Conservation (phyloP, 2,797 vertebrate genomes). For the Tympanoctomys barrerae region DNA sequence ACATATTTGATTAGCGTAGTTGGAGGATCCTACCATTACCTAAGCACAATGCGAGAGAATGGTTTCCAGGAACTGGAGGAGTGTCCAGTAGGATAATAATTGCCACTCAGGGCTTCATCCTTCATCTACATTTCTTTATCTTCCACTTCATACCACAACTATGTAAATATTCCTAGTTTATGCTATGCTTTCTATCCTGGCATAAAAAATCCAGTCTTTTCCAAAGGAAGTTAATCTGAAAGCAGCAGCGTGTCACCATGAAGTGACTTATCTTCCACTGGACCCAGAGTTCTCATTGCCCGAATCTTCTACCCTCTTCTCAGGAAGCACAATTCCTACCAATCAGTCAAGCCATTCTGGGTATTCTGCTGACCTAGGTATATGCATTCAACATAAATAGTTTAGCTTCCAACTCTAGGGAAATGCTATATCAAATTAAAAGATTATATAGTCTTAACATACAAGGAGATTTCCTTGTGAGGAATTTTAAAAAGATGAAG, state of each 20-base stretch:
- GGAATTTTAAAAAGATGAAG: not conserved
- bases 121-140: not conserved
- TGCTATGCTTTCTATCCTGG: not conserved
- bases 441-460: not conserved
- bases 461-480: not conserved
- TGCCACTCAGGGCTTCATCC: not conserved
- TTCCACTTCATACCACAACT: not conserved
- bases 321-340: not conserved
- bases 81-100: not conserved
- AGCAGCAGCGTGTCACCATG: not conserved
- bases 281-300: not conserved
- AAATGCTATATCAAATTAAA: slow-evolving; percentile 18
- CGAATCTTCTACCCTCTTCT: not conserved
- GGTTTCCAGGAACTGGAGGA: not conserved
- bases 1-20: not conserved
- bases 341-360: not conserved
- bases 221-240: not conserved
- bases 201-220: not conserved
- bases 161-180: not conserved
- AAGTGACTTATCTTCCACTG: not conserved
- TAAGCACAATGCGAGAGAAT: not conserved
- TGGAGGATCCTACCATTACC: not conserved
- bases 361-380: not conserved
- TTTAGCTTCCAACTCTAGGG: not conserved
- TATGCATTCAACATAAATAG: not conserved